These are phyloP conservation scores for Hozukius guyotensis DNA, from an alignment of 2,797 vertebrate species.

Conservation along the genomic window DNA sequence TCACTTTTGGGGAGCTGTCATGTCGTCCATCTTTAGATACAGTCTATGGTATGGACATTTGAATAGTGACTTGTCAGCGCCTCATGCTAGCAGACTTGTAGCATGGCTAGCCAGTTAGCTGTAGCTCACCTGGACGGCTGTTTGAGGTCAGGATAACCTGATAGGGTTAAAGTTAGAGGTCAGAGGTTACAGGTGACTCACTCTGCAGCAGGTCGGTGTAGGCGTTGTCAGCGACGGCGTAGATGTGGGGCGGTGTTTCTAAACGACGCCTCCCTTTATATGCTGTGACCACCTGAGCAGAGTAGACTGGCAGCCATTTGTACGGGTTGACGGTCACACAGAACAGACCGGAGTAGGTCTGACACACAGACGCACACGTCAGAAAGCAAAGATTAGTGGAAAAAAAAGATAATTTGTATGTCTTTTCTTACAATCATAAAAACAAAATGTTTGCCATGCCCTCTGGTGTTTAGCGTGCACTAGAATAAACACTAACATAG, in stretches of 20 bases:
- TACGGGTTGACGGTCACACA: slow-evolving; percentile 95
- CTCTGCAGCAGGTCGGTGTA: slow-evolving; percentile 93
- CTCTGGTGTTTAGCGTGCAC: not conserved
- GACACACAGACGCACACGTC: not conserved
- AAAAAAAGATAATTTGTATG: not conserved
- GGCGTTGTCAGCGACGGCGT: slow-evolving; percentile 89
- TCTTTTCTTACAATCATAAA: not conserved
- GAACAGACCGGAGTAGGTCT: slow-evolving; percentile 96
- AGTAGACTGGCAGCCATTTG: slow-evolving; percentile 95
- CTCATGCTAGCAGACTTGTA: not conserved
- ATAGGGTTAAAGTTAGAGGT: not conserved
- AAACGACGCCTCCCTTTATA: slow-evolving; percentile 91
- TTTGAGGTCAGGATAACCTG: not conserved
- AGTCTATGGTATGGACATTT: too few relatives aligned
- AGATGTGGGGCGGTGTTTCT: slow-evolving; percentile 91
- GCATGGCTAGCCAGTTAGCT: not conserved
- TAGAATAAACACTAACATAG: slow-evolving; percentile 80
- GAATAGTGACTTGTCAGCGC: not conserved
- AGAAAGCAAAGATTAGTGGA: accelerated
- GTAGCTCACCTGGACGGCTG: not conserved
- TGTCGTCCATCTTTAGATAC: too few relatives aligned
- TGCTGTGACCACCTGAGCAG: slow-evolving; percentile 82
- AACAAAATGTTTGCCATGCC: not conserved
- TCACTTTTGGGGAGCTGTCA: too few relatives aligned
- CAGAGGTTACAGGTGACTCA: slow-evolving; percentile 74